Conservation (phyloP, 2,797 vertebrate species). For the Cyprinella venusta region DNA sequence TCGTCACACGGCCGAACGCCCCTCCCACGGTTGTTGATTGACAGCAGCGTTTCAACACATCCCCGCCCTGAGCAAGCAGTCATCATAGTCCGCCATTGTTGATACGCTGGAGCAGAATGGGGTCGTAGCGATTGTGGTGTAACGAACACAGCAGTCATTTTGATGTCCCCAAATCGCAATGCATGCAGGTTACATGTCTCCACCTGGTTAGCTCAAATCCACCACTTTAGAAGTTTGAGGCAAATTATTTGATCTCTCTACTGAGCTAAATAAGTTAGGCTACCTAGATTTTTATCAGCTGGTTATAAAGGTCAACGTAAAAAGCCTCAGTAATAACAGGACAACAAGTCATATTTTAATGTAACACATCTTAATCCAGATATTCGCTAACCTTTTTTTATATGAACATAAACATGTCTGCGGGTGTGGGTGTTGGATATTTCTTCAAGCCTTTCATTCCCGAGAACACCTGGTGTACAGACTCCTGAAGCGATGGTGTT, state of each 20-base stretch:
- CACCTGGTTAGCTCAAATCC: constrained; percentile 5
- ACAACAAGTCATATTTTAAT: not conserved
- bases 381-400: not conserved
- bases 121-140: too few relatives aligned
- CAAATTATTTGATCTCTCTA: not conserved
- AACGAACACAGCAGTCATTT: too few relatives aligned
- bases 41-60: too few relatives aligned
- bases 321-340: not conserved
- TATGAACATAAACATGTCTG: not conserved
- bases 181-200: constrained; percentile 4
- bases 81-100: too few relatives aligned
- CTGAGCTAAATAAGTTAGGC: not conserved
- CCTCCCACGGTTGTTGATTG: too few relatives aligned
- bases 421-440: not conserved
- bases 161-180: too few relatives aligned
- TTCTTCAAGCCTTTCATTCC: constrained; percentile 36
- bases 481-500: constrained; percentile 40
- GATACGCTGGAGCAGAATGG: too few relatives aligned
- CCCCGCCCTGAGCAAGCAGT: too few relatives aligned
- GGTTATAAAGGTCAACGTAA: not conserved
- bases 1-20: too few relatives aligned
- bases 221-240: not conserved
- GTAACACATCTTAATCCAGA: not conserved
- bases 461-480: constrained; percentile 59
- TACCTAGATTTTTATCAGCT: not conserved